A percentile compares a stretch with the other conserved stretches of the same genome.
Conservation (phyloP, 1,140 invertebrate genomes). For the Ditylenchus dipsaci region DNA sequence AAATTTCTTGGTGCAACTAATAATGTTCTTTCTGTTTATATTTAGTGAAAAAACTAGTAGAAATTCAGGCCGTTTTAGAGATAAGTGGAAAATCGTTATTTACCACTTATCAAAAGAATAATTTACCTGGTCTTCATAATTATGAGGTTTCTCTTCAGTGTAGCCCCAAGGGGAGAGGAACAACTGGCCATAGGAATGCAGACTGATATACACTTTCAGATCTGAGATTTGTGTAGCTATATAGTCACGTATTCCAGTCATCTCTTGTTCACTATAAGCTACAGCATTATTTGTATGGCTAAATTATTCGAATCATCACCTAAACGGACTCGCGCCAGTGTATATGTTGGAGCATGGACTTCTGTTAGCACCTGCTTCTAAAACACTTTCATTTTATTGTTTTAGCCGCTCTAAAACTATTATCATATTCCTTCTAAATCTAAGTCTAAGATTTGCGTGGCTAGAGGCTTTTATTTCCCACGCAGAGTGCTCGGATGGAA, state of each 20-base stretch:
- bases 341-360: slow-evolving; percentile 56
- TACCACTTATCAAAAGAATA: too few relatives aligned
- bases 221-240: slow-evolving; percentile 44
- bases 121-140: slow-evolving; percentile 49
- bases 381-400: slow-evolving; percentile 5
- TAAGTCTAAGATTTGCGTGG: too few relatives aligned
- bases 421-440: too few relatives aligned
- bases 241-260: slow-evolving; percentile 42
- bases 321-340: slow-evolving; percentile 43
- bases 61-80: too few relatives aligned
- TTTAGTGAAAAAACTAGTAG: too few relatives aligned
- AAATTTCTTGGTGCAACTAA: too few relatives aligned
- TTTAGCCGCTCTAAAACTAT: too few relatives aligned
- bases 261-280: slow-evolving; percentile 43
- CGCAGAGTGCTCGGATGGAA: too few relatives aligned
- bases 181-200: slow-evolving; percentile 58
- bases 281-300: too few relatives aligned
- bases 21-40: too few relatives aligned
- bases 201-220: slow-evolving; percentile 47
- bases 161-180: slow-evolving; percentile 61
- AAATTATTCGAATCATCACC: not conserved
- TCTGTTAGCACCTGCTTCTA: slow-evolving; percentile 51
- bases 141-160: slow-evolving; percentile 44
- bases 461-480: too few relatives aligned
- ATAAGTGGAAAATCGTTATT: too few relatives aligned